Conservation (phyloP, 37 sponge, comb jelly and placozoan species). For the Amphimedon queenslandica region DNA sequence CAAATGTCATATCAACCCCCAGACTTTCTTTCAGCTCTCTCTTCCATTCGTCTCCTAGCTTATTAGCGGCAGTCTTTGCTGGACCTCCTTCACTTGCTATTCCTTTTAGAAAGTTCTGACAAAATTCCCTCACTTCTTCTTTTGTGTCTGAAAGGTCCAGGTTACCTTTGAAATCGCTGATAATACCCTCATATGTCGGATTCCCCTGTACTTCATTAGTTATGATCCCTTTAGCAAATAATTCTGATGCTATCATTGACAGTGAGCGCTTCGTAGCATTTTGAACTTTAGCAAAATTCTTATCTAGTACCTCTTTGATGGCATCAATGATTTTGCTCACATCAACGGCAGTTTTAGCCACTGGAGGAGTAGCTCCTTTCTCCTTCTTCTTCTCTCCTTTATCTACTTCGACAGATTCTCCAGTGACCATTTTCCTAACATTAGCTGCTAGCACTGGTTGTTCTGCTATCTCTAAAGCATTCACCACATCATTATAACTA, state of each 20-base stretch:
- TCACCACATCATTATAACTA: too few species aligned
- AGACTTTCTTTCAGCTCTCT: background rate
- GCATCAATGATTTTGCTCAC: background rate
- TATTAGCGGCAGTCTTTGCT: background rate
- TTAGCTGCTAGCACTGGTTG: too few species aligned
- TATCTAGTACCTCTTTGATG: background rate
- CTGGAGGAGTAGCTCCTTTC: too few species aligned
- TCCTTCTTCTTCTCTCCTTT: too few species aligned
- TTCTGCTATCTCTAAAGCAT: too few species aligned
- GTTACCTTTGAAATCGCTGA: background rate
- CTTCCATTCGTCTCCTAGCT: background rate
- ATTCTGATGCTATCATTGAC: background rate
- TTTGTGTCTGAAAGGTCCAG: background rate
- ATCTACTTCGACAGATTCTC: too few species aligned
- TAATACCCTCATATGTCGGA: background rate
- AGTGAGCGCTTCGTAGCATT: background rate
- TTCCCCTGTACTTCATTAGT: background rate
- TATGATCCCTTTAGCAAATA: background rate
- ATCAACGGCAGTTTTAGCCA: too few species aligned
- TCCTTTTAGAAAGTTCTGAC: background rate
- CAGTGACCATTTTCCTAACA: too few species aligned
- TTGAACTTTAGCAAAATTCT: background rate
- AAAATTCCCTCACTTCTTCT: background rate
- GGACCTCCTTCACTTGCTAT: background rate
- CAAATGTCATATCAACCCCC: background rate